Conservation (phyloP, 2,113 vertebrate genomes). For the Anseranas semipalmata region DNA sequence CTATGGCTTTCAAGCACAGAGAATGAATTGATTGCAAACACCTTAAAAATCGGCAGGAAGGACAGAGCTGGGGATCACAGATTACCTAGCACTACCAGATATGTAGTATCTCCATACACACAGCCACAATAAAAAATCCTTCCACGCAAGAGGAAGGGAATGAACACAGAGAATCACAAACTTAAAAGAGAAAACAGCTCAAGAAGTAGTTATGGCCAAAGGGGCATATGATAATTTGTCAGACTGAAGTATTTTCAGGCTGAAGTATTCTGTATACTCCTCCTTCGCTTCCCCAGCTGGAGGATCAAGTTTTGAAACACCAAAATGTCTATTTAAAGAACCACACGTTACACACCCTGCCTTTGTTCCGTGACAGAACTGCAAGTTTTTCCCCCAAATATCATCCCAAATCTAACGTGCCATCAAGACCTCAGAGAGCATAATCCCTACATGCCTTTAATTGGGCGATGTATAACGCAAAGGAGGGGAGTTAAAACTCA, state of each 20-base stretch:
- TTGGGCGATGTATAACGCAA: background rate
- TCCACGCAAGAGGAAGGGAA: background rate
- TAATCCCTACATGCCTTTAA: background rate
- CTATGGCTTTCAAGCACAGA: background rate
- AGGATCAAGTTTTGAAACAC: background rate
- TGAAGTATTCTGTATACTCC: background rate
- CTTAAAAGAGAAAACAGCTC: background rate
- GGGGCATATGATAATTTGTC: background rate
- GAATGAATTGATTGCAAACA: background rate
- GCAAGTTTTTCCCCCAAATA: background rate
- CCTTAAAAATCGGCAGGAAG: background rate
- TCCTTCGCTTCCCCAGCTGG: background rate
- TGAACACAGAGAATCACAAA: background rate
- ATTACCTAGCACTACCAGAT: background rate
- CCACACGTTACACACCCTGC: accelerated
- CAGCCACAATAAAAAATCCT: background rate
- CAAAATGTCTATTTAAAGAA: background rate
- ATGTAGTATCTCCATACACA: background rate
- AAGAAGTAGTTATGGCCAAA: background rate
- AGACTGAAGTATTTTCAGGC: background rate
- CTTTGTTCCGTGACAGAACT: background rate
- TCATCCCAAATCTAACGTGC: constrained; percentile 1
- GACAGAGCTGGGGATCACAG: background rate
- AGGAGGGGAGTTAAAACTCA: background rate
- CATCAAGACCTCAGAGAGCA: background rate